Evolutionary conservation across 2,888 invertebrate genomes (phyloP), one percentile per base, ranked within the genome.

Genomic region (Sesia bembeciformis): DNA sequence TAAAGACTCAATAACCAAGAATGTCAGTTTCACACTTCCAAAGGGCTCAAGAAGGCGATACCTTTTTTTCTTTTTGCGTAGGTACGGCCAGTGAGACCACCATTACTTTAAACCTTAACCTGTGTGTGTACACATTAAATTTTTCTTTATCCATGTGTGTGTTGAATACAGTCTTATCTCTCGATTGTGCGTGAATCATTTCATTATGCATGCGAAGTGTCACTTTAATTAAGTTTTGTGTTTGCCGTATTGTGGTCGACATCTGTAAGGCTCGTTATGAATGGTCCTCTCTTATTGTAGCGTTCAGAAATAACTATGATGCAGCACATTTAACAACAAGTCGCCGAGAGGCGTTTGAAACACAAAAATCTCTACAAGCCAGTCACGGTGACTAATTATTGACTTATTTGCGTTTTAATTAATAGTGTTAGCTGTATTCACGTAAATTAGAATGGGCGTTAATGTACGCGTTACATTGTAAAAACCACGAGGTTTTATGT

Each of bases 191-290:
- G 76, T 81, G 82, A 83, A 82, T 84, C 82, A 83, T 84, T 82
- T 80, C 81, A 83, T 82, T 82, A 82, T 84, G 79, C 81, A 79
- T 77, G 77, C 76, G 68, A 71, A 79, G 80, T 84, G 84, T 86
- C 85, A 84, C 66, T 79, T 83, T 83, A 86, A 86, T 86, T 85
- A 85, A 84, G 82, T 84, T 84, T 83, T 78, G 82, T 77, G 75
- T 82, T 76, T 73, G 71, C 68, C 71, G 76, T 77, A 80, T 81
- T 78, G 81, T 78, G 74, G 72, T 74, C 72, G 78, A 75, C 78
- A 78, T 78, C 76, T 78, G 78, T 73, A 77, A 76, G 72, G 74
- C 67, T 70, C 69, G 70, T 75, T 77, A 76, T 72, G 72, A 73
- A 74, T 73, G 72, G 65, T 65, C 70, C 67, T 63, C 72, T 70